phyloP scores from a whole-genome alignment of 2,888 invertebrate species.

The Acleris emargana region DNA sequence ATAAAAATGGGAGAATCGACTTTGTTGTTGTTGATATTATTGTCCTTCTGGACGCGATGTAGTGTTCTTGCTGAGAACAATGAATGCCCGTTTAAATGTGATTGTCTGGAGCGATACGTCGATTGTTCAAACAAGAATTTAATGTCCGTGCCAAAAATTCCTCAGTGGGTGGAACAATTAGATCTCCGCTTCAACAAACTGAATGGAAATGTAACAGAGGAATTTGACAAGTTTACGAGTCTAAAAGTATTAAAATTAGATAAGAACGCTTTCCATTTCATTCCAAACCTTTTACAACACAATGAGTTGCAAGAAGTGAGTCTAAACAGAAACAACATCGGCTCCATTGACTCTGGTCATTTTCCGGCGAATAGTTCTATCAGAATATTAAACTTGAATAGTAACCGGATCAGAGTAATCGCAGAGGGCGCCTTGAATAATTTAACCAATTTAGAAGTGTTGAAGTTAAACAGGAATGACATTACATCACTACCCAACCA shows the following conservation, averaged over 20 bases:
- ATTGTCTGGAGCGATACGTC: constrained; percentile 88
- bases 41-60: constrained; percentile 60
- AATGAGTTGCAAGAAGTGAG: constrained; percentile 84
- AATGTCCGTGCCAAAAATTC: constrained; percentile 88
- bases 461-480: constrained; percentile 92
- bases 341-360: constrained; percentile 78
- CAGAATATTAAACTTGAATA: constrained; percentile 68
- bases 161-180: constrained; percentile 90
- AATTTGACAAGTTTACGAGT: constrained; percentile 63
- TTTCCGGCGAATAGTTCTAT: constrained; percentile 84
- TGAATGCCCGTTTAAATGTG: constrained; percentile 88
- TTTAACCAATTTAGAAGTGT: constrained; percentile 87
- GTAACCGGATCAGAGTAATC: constrained; percentile 88
- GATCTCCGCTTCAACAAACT: constrained; percentile 83
- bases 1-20: constrained; percentile 79
- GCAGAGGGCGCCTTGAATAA: constrained; percentile 89
- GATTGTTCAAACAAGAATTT: constrained; percentile 90
- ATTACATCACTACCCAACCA: constrained; percentile 88
- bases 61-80: constrained; percentile 65
- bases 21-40: constrained; percentile 71
- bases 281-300: constrained; percentile 81
- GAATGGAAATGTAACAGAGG: constrained; percentile 66
- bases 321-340: constrained; percentile 86
- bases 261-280: constrained; percentile 80
- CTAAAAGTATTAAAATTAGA: constrained; percentile 79